A percentile compares a stretch with the other conserved stretches of the same genome.
These are phyloP conservation scores for Neoascia interrupta DNA, from an alignment of 2,888 invertebrate species.

Conservation along the genomic window DNA sequence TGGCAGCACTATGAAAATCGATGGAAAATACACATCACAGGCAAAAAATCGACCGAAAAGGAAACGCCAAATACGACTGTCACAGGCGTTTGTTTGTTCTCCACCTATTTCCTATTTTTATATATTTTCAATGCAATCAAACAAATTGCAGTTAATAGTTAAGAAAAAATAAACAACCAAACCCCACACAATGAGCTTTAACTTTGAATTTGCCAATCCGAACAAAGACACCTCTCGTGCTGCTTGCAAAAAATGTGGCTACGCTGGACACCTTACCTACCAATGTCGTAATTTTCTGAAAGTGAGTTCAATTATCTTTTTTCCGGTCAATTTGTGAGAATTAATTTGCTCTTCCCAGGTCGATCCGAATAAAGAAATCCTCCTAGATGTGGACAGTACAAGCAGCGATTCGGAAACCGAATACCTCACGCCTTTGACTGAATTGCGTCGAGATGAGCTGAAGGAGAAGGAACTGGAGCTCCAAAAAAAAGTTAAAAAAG, in stretches of 20 bases:
- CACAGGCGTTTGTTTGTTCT: constrained; percentile 40
- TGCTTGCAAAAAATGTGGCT: constrained; percentile 97
- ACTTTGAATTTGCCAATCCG: constrained; percentile 77
- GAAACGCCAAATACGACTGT: constrained; percentile 25
- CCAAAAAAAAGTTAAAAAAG: constrained; percentile 63
- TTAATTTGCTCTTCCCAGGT: constrained; percentile 80
- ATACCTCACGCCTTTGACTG: constrained; percentile 90
- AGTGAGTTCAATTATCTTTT: constrained; percentile 80
- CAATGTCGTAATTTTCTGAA: constrained; percentile 97
- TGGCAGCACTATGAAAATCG: too few species aligned
- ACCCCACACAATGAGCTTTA: constrained; percentile 77
- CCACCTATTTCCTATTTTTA: constrained; percentile 21
- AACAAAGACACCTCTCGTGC: constrained; percentile 89
- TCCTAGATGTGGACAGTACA: constrained; percentile 96
- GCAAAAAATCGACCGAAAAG: neutral
- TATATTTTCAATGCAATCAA: neutral
- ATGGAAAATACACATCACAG: neutral
- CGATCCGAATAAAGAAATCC: constrained; percentile 95
- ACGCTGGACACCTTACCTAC: constrained; percentile 96
- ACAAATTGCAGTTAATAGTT: neutral
- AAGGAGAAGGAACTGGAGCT: constrained; percentile 84
- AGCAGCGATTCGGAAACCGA: constrained; percentile 92
- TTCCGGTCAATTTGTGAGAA: neutral
- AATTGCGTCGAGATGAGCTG: constrained; percentile 88
- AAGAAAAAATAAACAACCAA: too few species aligned